These are phyloP conservation scores for Aproaerema taeniolella DNA, from an alignment of 2,888 invertebrate genomes.

Conservation along the genomic window DNA sequence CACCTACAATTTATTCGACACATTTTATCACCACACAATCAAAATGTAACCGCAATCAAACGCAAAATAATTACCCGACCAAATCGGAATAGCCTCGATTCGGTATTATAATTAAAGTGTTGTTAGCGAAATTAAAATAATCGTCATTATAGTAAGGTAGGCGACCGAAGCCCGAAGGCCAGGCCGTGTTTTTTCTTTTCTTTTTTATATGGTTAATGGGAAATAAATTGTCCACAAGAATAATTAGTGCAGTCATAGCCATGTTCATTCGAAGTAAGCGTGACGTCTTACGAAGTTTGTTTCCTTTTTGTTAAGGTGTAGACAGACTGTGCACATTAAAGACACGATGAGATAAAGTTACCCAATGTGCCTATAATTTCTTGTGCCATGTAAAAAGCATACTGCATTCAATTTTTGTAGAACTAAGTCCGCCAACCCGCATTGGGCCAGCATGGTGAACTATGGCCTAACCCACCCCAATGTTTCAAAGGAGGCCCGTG, in stretches of 20 bases:
- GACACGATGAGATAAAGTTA: no score
- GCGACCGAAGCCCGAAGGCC: slow-evolving; percentile 68
- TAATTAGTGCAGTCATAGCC: slow-evolving; percentile 59
- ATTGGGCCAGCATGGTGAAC: no score
- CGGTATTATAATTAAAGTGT: slow-evolving; percentile 67
- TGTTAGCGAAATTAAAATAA: slow-evolving; percentile 75
- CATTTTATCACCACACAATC: no score
- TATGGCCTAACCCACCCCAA: no score
- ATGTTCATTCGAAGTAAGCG: slow-evolving; percentile 60
- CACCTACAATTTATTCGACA: no score
- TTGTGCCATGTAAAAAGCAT: no score
- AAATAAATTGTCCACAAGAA: slow-evolving; percentile 73
- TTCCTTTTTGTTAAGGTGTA: slow-evolving; percentile 39
- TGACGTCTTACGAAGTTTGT: slow-evolving; percentile 42
- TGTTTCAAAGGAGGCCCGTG: no score
- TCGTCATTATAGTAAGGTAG: slow-evolving; percentile 49
- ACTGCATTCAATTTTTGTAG: no score
- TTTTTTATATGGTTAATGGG: slow-evolving; percentile 60
- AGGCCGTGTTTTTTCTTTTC: no score
- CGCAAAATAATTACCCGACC: slow-evolving; percentile 27
- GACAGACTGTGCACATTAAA: no score
- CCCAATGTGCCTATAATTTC: no score
- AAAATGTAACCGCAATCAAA: background rate
- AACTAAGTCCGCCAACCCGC: no score
- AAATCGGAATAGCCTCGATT: slow-evolving; percentile 38